These are phyloP conservation scores for Melinaea menophilus DNA, from an alignment of 2,888 invertebrate species.

Conservation along the genomic window DNA sequence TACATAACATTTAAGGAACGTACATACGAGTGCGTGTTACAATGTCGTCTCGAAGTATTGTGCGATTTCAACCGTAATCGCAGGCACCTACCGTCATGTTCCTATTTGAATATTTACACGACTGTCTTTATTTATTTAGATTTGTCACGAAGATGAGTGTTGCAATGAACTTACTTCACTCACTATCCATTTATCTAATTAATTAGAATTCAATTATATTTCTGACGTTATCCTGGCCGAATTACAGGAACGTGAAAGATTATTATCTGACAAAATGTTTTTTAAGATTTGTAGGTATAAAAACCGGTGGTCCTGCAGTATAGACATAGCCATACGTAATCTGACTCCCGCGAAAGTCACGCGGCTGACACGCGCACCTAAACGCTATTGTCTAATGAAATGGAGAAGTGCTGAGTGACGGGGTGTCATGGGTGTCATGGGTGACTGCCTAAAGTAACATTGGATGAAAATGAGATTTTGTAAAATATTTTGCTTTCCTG, in stretches of 20 bases:
- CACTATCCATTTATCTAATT: too few species aligned
- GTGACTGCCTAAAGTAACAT: conserved; percentile 9
- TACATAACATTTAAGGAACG: too few species aligned
- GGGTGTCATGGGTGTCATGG: conserved; percentile 14
- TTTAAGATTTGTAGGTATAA: background rate
- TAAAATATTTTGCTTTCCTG: background rate
- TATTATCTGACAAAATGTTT: too few species aligned
- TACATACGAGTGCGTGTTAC: conserved; percentile 17
- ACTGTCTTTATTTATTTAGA: background rate
- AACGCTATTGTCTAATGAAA: conserved; percentile 56
- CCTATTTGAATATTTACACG: conserved; percentile 24
- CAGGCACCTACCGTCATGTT: conserved; percentile 23
- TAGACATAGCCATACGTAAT: conserved; percentile 30
- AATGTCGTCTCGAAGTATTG: conserved; percentile 23
- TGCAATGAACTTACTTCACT: background rate
- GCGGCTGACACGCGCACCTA: conserved; percentile 53
- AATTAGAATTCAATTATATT: too few species aligned
- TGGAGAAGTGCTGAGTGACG: conserved; percentile 42
- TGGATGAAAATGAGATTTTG: background rate
- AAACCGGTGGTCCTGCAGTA: conserved; percentile 18
- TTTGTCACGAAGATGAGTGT: background rate
- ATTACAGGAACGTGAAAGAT: too few species aligned
- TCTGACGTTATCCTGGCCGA: too few species aligned
- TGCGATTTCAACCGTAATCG: conserved; percentile 24
- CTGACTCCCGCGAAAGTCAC: conserved; percentile 42